Conservation (phyloP, 1,140 invertebrate species). For the Drosophila ironensis region DNA sequence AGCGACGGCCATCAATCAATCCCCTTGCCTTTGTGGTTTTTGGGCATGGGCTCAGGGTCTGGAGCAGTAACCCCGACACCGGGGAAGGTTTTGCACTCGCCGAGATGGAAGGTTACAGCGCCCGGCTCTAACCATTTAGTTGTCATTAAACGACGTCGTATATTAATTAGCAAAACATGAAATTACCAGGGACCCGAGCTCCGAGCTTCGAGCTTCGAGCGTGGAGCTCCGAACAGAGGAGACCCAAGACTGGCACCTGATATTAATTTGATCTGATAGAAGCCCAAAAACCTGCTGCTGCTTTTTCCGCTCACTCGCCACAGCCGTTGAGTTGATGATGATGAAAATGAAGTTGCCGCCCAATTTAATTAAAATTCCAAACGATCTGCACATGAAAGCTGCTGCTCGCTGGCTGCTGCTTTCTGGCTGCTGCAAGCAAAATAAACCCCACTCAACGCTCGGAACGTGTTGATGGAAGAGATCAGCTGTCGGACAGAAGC, state of each 20-base stretch:
- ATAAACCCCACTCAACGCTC: slow-evolving; percentile 33
- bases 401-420: not conserved
- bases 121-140: slow-evolving; percentile 59
- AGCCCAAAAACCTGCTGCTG: slow-evolving; percentile 7
- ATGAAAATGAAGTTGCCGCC: slow-evolving; percentile 81
- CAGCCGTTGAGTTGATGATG: slow-evolving; percentile 64
- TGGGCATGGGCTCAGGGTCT: slow-evolving; percentile 34
- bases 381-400: slow-evolving; percentile 73
- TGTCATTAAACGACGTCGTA: slow-evolving; percentile 61
- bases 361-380: slow-evolving; percentile 82
- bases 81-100: not conserved
- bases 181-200: slow-evolving; percentile 48
- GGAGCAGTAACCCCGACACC: not conserved
- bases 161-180: slow-evolving; percentile 78
- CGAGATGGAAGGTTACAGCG: slow-evolving; percentile 42
- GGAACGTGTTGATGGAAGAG: slow-evolving; percentile 47
- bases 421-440: slow-evolving; percentile 1
- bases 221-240: slow-evolving; percentile 6
- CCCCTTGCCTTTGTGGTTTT: slow-evolving; percentile 22
- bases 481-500: slow-evolving; percentile 41
- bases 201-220: not conserved
- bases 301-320: not conserved
- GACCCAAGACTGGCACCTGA: slow-evolving; percentile 54
- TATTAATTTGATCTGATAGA: slow-evolving; percentile 69
- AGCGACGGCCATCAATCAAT: slow-evolving; percentile 73